phyloP scores from a whole-genome alignment of 2,888 invertebrate genomes.

The Hoplodrina blanda region DNA sequence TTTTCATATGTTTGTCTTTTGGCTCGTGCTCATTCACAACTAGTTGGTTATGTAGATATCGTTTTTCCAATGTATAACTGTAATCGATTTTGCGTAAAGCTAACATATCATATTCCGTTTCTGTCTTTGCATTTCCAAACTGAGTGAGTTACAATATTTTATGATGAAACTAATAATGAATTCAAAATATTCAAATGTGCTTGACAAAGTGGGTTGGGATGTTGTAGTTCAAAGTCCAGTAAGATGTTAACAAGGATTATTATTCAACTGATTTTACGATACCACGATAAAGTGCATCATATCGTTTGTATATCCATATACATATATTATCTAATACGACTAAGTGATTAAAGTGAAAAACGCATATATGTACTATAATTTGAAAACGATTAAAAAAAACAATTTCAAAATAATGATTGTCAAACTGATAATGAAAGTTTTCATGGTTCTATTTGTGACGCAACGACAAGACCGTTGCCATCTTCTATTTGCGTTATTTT shows the following conservation, averaged over 20 bases:
- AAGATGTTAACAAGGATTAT: slow-evolving; percentile 33
- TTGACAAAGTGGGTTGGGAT: background rate
- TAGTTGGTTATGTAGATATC: background rate
- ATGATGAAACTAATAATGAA: background rate
- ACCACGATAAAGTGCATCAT: slow-evolving; percentile 35
- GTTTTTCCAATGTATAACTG: background rate
- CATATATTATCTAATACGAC: slow-evolving; percentile 9
- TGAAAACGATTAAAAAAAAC: background rate
- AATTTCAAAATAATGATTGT: background rate
- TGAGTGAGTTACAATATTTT: background rate
- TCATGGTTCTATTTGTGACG: background rate
- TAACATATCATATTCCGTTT: slow-evolving; percentile 15
- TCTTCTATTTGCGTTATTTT: background rate
- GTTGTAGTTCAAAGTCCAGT: slow-evolving; percentile 29
- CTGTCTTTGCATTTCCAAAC: background rate
- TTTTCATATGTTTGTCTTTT: slow-evolving; percentile 17
- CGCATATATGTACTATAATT: background rate
- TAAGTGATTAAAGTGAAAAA: slow-evolving; percentile 11
- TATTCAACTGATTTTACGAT: slow-evolving; percentile 34
- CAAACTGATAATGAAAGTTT: background rate
- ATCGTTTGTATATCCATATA: background rate
- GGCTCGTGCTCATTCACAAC: slow-evolving; percentile 3
- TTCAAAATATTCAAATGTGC: background rate
- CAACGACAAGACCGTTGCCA: too few species aligned
- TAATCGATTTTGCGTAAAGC: background rate